phyloP scores from a whole-genome alignment of 2,888 invertebrate species.

The Volucella bombylans region DNA sequence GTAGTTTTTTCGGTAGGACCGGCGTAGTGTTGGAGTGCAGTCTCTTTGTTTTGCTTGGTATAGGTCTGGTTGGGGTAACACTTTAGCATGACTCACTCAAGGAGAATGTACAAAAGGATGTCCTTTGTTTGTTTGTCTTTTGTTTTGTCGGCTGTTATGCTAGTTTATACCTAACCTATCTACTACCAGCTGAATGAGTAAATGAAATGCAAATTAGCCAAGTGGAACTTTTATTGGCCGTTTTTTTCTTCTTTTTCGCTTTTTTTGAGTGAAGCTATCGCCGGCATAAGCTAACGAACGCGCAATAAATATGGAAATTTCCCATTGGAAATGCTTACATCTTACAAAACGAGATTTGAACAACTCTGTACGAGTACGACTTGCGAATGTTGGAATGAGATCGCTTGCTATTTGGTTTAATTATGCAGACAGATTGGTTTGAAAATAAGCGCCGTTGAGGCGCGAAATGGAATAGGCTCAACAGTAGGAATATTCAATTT shows the following conservation, averaged over 20 bases:
- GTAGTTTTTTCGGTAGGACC: conserved; percentile 38
- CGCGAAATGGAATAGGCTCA: not conserved
- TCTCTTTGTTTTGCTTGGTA: conserved; percentile 64
- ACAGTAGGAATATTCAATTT: too few species aligned
- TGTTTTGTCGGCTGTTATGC: not conserved
- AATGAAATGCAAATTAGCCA: conserved; percentile 11
- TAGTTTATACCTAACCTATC: not conserved
- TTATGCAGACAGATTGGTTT: not conserved
- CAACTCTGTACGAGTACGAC: not conserved
- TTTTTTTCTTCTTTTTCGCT: too few species aligned
- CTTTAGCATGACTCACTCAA: conserved; percentile 25
- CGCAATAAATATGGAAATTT: not conserved
- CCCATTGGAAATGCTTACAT: conserved; percentile 6
- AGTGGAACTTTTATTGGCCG: not conserved
- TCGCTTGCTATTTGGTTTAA: not conserved
- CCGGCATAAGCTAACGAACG: not conserved
- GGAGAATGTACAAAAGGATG: conserved; percentile 40
- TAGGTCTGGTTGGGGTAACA: conserved; percentile 44
- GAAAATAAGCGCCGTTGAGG: not conserved
- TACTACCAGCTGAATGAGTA: not conserved
- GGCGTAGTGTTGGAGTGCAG: conserved; percentile 8
- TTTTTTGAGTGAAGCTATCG: not conserved
- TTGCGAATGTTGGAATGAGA: conserved; percentile 7
- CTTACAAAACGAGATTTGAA: not conserved
- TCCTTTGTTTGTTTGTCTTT: conserved; percentile 46